phyloP scores from a whole-genome alignment of 2,888 invertebrate genomes.

The Lycocerus yunnanus region DNA sequence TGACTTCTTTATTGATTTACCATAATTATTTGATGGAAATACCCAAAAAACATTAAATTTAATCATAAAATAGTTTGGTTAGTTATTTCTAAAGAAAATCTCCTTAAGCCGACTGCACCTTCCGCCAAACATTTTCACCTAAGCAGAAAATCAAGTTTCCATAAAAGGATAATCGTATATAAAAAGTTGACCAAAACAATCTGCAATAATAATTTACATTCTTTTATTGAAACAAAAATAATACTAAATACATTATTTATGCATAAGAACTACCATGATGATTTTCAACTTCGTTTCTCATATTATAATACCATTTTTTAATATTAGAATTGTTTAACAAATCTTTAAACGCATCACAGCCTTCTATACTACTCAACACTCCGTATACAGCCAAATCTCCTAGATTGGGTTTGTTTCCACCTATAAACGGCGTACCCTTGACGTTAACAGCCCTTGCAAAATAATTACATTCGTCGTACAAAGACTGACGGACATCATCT shows the following conservation, averaged over 20 bases:
- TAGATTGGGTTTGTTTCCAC: slow-evolving; percentile 85
- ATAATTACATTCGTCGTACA: slow-evolving; percentile 85
- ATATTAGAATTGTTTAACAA: slow-evolving; percentile 74
- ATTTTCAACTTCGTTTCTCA: slow-evolving; percentile 66
- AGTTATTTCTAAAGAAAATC: too few relatives aligned
- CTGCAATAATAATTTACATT: neutral
- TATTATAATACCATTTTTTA: slow-evolving; percentile 75
- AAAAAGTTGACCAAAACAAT: too few relatives aligned
- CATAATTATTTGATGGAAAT: too few relatives aligned
- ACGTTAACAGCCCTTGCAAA: slow-evolving; percentile 76
- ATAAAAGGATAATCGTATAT: too few relatives aligned
- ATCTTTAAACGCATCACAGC: slow-evolving; percentile 88
- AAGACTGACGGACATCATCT: slow-evolving; percentile 84
- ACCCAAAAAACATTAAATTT: too few relatives aligned
- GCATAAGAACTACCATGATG: slow-evolving; percentile 60
- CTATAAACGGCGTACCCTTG: slow-evolving; percentile 78
- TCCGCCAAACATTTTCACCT: too few relatives aligned
- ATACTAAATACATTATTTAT: neutral
- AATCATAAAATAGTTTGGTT: too few relatives aligned
- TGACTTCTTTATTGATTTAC: too few relatives aligned
- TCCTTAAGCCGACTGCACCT: too few relatives aligned
- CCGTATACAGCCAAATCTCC: slow-evolving; percentile 94
- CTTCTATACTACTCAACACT: slow-evolving; percentile 89
- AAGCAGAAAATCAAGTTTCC: too few relatives aligned
- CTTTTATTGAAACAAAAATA: neutral